These are phyloP conservation scores for Harmothoe impar DNA, from an alignment of 2,888 invertebrate genomes.

Conservation along the genomic window DNA sequence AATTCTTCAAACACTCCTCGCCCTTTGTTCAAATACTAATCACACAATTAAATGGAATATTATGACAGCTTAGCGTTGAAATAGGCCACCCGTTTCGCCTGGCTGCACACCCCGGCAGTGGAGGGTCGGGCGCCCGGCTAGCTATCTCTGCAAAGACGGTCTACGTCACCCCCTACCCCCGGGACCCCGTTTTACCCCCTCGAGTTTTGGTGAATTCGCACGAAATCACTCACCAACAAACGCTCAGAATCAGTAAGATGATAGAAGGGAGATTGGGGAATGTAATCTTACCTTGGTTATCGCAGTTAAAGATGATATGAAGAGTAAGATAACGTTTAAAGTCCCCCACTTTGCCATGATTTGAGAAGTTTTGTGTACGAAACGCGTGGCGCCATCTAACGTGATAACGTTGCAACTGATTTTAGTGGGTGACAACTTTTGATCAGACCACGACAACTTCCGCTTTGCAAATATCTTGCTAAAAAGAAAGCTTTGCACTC, in stretches of 20 bases:
- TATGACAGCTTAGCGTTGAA: too few species aligned
- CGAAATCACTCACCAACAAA: too few species aligned
- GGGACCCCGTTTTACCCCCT: background rate
- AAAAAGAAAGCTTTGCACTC: too few species aligned
- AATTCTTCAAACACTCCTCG: too few species aligned
- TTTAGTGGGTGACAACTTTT: background rate
- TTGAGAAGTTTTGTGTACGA: background rate
- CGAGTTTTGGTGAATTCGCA: background rate
- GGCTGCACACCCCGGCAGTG: background rate
- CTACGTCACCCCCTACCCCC: too few species aligned
- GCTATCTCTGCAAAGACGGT: too few species aligned
- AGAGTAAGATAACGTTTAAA: background rate
- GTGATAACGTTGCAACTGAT: background rate
- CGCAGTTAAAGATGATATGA: background rate
- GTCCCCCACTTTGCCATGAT: background rate
- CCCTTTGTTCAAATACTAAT: too few species aligned
- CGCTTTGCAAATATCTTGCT: background rate
- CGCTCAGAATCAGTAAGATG: too few species aligned
- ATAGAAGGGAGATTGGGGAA: background rate
- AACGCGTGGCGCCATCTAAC: background rate
- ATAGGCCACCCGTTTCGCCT: too few species aligned
- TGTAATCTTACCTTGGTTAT: background rate
- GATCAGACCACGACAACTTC: background rate
- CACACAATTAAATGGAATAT: too few species aligned
- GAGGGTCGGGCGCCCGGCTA: background rate